Evolutionary conservation across 2,113 vertebrate genomes (phyloP).

Genomic region (Cyanocitta stelleri): DNA sequence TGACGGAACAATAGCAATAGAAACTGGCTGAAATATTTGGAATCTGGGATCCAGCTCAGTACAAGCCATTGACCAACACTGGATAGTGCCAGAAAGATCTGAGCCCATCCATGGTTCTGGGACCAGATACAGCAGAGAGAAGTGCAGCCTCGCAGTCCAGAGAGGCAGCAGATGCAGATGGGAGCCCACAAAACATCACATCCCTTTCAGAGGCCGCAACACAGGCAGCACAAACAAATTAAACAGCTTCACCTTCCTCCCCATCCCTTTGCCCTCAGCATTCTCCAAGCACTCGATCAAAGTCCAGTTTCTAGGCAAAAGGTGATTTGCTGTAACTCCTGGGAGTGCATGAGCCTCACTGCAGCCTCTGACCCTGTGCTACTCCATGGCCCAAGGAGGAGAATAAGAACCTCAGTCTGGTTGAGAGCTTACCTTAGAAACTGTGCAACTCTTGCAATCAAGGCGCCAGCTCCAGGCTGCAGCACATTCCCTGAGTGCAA

Average conservation of each 20-base stretch:
- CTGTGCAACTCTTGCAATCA: conserved; percentile 84
- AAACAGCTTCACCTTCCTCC: background rate
- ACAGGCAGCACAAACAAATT: background rate
- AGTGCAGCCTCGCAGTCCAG: background rate
- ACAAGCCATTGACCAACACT: accelerated
- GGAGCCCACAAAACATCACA: background rate
- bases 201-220: background rate
- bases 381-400: accelerated
- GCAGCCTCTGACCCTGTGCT: background rate
- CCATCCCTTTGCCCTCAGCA: background rate
- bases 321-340: background rate
- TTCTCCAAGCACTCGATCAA: accelerated
- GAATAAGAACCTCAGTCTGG: background rate
- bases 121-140: background rate
- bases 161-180: background rate
- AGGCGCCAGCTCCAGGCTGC: conserved; percentile 87
- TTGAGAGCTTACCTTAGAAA: conserved; percentile 82
- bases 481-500: conserved; percentile 85
- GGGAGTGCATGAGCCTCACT: accelerated
- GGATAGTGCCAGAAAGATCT: accelerated
- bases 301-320: background rate
- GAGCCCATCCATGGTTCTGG: background rate
- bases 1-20: background rate
- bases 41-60: background rate
- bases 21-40: background rate